Percentiles rank a stretch among this genome's conserved stretches.
These are phyloP conservation scores for Actias luna DNA, from an alignment of 2,888 invertebrate genomes.

Conservation along the genomic window DNA sequence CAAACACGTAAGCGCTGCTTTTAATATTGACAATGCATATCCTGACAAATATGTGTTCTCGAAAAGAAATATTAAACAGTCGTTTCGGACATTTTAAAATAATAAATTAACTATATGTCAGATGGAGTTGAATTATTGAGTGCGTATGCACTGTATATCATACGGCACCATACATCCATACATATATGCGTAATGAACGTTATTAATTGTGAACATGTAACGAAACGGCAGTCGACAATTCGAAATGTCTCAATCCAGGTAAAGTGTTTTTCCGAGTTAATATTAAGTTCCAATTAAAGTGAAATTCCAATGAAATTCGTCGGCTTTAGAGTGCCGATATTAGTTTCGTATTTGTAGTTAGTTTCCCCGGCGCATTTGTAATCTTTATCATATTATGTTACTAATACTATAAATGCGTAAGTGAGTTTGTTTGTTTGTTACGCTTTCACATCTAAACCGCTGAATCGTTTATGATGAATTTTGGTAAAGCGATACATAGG, in stretches of 20 bases:
- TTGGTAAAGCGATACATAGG: too few species aligned
- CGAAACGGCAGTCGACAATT: conserved; percentile 30
- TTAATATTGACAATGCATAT: not conserved
- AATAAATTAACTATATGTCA: not conserved
- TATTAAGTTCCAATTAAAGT: conserved; percentile 7
- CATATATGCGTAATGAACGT: conserved; percentile 35
- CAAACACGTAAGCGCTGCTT: too few species aligned
- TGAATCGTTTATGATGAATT: too few species aligned
- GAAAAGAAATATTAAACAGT: not conserved
- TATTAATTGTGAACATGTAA: conserved; percentile 37
- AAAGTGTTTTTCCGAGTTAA: not conserved
- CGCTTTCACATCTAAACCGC: too few species aligned
- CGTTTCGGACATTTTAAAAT: not conserved
- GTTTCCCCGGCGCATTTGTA: too few species aligned
- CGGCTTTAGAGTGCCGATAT: not conserved
- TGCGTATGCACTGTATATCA: conserved; percentile 12
- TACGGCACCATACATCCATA: conserved; percentile 24
- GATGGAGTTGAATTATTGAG: not conserved
- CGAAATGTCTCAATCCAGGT: conserved; percentile 15
- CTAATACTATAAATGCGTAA: too few species aligned
- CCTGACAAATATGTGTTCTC: not conserved
- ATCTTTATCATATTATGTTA: too few species aligned
- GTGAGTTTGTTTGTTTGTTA: too few species aligned
- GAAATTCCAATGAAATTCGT: not conserved
- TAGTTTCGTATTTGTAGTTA: not conserved